Percentiles rank a stretch among this genome's conserved stretches.
Conservation (phyloP, 2,888 invertebrate genomes). For the Dicycla oo region DNA sequence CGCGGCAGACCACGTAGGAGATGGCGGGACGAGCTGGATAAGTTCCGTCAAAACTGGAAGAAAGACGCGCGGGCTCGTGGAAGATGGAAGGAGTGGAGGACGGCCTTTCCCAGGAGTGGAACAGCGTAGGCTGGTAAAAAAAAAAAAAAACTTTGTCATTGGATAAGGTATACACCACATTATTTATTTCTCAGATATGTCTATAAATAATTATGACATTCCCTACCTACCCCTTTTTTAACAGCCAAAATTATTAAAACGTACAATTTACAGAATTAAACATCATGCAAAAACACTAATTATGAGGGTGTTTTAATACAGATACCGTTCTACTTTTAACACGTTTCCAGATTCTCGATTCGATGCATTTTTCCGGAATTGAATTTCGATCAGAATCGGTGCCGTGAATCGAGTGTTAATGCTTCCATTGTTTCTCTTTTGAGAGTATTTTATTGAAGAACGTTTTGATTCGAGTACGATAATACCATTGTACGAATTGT, state of each 20-base stretch:
- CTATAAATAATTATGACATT: no score
- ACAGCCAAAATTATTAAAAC: neutral
- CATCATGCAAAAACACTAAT: neutral
- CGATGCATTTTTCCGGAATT: conserved; percentile 44
- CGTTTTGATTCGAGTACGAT: conserved; percentile 19
- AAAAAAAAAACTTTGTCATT: no score
- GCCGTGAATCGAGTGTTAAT: conserved; percentile 43
- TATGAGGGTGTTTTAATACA: neutral
- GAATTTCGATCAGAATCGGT: conserved; percentile 38
- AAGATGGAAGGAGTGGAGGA: no score
- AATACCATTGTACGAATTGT: conserved; percentile 35
- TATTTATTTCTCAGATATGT: neutral
- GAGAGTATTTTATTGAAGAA: conserved; percentile 34
- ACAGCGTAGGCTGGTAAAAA: no score
- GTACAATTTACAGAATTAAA: neutral
- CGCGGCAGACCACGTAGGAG: no score
- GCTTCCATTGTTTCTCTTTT: conserved; percentile 49
- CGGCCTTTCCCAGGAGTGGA: no score
- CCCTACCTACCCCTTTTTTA: neutral
- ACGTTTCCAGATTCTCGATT: conserved; percentile 18
- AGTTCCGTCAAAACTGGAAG: no score
- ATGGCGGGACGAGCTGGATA: no score
- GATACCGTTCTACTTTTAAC: conserved; percentile 4
- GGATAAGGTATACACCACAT: neutral
- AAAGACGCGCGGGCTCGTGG: no score